Conservation (phyloP, 2,888 invertebrate genomes). For the Lingula anatina region DNA sequence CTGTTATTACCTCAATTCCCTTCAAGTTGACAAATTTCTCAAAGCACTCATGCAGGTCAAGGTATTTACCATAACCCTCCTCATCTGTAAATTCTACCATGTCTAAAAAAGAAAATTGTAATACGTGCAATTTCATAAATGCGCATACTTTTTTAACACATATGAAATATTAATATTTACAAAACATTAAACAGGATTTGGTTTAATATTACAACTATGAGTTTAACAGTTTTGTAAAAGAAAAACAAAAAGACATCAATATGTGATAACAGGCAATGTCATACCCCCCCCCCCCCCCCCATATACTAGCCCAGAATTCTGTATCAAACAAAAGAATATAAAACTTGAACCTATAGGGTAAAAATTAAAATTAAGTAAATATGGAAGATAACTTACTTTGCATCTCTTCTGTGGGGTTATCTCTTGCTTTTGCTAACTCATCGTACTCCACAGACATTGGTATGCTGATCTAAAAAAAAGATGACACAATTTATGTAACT, state of each 20-base stretch:
- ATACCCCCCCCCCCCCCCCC: no score
- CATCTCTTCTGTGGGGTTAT: slow-evolving; percentile 82
- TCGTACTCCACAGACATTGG: slow-evolving; percentile 98
- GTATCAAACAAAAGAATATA: no score
- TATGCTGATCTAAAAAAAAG: slow-evolving; percentile 69
- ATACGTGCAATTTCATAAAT: not conserved
- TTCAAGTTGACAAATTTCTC: slow-evolving; percentile 94
- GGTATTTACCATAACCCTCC: slow-evolving; percentile 96
- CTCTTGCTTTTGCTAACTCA: slow-evolving; percentile 80
- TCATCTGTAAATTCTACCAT: slow-evolving; percentile 97
- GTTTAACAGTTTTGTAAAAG: no score
- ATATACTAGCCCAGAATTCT: no score
- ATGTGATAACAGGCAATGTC: no score
- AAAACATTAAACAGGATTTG: no score
- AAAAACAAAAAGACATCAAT: no score
- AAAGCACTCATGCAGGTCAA: slow-evolving; percentile 95
- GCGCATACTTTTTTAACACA: no score
- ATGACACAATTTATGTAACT: no score
- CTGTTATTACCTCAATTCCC: slow-evolving; percentile 86
- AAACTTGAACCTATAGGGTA: no score
- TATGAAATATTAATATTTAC: not conserved
- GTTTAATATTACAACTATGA: no score
- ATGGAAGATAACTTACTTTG: slow-evolving; percentile 59
- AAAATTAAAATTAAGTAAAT: not conserved
- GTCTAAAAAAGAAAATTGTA: slow-evolving; percentile 23